A percentile compares a stretch with the other conserved stretches of the same genome.
phyloP scores from a whole-genome alignment of 2,113 vertebrate genomes.

The Tupaia chinensis region DNA sequence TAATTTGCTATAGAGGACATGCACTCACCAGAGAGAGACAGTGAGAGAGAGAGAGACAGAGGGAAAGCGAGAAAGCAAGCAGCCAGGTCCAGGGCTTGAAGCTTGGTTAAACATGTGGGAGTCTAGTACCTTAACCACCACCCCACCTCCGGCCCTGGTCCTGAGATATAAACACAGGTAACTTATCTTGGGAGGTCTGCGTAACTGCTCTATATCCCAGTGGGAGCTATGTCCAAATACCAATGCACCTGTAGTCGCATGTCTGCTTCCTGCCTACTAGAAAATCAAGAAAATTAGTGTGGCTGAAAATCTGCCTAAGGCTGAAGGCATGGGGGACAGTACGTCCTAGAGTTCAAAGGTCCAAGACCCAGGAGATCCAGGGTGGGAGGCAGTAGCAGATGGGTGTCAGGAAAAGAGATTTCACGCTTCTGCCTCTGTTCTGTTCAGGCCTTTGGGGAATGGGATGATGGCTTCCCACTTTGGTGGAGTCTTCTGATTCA shows the following conservation, averaged over 20 bases:
- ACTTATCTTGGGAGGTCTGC: background rate
- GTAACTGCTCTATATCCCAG: background rate
- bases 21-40: no score
- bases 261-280: background rate
- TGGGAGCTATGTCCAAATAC: background rate
- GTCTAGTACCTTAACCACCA: no score
- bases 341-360: background rate
- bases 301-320: background rate
- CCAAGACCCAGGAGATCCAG: background rate
- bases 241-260: fast-evolving
- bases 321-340: background rate
- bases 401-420: background rate
- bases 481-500: background rate
- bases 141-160: background rate
- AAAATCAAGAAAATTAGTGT: background rate
- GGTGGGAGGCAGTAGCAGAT: background rate
- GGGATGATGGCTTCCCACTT: background rate
- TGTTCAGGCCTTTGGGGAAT: background rate
- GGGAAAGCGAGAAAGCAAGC: no score
- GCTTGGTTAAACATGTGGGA: no score
- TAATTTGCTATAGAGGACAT: no score
- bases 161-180: background rate
- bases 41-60: no score
- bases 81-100: no score
- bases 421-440: no score